Percentiles rank a stretch among this genome's conserved stretches.
phyloP scores from a whole-genome alignment of 2,797 vertebrate species.

The Margarornis squamiger region DNA sequence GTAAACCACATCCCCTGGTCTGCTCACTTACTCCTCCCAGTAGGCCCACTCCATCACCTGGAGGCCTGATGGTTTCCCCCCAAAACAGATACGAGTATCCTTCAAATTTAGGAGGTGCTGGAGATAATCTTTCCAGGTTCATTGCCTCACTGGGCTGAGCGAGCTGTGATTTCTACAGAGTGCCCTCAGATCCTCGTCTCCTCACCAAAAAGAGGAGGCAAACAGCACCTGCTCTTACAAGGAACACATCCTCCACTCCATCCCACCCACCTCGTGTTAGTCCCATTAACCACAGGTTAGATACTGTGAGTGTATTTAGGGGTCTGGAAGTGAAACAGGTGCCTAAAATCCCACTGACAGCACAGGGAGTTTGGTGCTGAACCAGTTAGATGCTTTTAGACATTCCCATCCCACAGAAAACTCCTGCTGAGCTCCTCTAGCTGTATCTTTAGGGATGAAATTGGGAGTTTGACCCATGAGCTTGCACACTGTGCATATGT shows the following conservation, averaged over 20 bases:
- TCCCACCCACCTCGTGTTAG: neutral
- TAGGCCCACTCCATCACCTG: neutral
- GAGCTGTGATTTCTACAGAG: neutral
- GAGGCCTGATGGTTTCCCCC: neutral
- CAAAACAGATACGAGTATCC: neutral
- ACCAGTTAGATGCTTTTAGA: neutral
- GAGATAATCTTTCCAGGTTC: neutral
- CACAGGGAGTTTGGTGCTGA: neutral
- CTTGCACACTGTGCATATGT: accelerated
- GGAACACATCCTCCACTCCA: neutral
- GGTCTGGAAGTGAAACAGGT: neutral
- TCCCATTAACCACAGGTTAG: neutral
- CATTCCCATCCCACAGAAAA: neutral
- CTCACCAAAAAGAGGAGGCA: neutral
- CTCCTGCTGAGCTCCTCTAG: neutral
- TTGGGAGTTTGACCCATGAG: accelerated
- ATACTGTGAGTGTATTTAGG: neutral
- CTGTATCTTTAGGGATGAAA: neutral
- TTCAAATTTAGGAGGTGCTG: neutral
- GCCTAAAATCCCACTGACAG: neutral
- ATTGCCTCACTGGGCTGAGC: neutral
- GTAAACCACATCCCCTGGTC: neutral
- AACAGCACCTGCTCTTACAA: neutral
- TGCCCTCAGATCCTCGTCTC: neutral
- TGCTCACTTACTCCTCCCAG: neutral